These are phyloP conservation scores for Periplaneta americana DNA, from an alignment of 1,140 invertebrate species.

Conservation along the genomic window DNA sequence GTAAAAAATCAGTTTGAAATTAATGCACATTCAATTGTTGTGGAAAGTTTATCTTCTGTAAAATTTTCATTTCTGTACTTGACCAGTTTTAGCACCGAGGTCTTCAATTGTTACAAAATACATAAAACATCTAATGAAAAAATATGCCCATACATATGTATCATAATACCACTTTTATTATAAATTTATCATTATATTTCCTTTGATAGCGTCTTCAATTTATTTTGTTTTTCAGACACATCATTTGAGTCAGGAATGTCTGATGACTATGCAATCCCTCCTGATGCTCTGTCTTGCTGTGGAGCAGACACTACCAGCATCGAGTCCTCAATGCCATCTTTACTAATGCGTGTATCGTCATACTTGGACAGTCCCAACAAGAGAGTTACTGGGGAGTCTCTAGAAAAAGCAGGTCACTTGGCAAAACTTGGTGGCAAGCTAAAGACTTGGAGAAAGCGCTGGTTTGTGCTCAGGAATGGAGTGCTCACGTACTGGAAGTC, in stretches of 20 bases:
- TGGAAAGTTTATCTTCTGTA: too few relatives aligned
- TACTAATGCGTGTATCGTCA: constrained; percentile 54
- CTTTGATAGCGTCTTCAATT: too few relatives aligned
- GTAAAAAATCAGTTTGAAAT: too few relatives aligned
- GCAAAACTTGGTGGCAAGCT: constrained; percentile 92
- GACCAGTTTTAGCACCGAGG: too few relatives aligned
- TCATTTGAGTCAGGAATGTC: constrained; percentile 90
- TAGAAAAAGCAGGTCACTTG: constrained; percentile 89
- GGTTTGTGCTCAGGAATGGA: constrained; percentile 91
- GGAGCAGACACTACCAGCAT: constrained; percentile 50
- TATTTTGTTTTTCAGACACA: constrained; percentile 57
- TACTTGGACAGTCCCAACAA: constrained; percentile 54
- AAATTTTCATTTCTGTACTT: too few relatives aligned
- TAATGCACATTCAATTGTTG: too few relatives aligned
- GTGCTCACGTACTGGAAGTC: constrained; percentile 90
- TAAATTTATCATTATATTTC: too few relatives aligned
- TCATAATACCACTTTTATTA: too few relatives aligned
- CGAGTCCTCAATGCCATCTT: constrained; percentile 62
- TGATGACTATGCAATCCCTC: constrained; percentile 93
- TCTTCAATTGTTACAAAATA: too few relatives aligned
- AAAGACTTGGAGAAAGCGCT: constrained; percentile 91
- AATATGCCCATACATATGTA: too few relatives aligned
- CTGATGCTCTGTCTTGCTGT: constrained; percentile 73
- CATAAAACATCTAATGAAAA: too few relatives aligned
- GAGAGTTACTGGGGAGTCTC: constrained; percentile 53